Evolutionary conservation across 2,113 vertebrate species (phyloP).

Genomic region (Morone chrysops): DNA sequence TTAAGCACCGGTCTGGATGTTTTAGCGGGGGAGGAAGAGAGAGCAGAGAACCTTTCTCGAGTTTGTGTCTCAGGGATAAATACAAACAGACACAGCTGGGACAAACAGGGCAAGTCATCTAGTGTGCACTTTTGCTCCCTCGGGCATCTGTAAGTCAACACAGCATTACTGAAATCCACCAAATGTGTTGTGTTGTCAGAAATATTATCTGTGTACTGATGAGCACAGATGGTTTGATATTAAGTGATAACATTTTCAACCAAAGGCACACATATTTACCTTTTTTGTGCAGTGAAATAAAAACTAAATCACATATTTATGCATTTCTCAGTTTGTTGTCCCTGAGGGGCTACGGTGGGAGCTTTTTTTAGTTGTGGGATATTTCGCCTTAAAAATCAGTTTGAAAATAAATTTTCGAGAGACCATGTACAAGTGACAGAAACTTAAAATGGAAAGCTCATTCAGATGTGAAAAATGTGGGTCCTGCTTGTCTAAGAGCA

Average conservation of each 20-base stretch:
- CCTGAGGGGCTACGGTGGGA: not conserved
- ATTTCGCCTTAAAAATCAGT: not conserved
- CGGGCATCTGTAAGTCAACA: slow-evolving; percentile 15
- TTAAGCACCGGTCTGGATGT: slow-evolving; percentile 42
- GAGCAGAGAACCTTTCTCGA: not conserved
- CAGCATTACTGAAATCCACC: slow-evolving; percentile 1
- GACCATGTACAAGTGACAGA: not conserved
- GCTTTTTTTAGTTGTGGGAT: not conserved
- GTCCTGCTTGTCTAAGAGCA: not conserved
- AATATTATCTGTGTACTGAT: not conserved
- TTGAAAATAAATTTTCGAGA: slow-evolving; percentile 1
- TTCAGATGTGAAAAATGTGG: slow-evolving; percentile 34
- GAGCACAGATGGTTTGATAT: not conserved
- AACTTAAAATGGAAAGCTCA: slow-evolving; percentile 15
- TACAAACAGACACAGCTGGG: slow-evolving; percentile 57
- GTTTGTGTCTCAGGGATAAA: slow-evolving; percentile 36
- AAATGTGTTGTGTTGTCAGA: slow-evolving; percentile 26
- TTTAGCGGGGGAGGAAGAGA: slow-evolving; percentile 21
- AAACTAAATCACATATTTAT: slow-evolving; percentile 16
- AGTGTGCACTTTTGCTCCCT: slow-evolving; percentile 29
- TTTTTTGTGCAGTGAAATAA: not conserved
- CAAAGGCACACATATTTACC: not conserved
- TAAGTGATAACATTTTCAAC: not conserved
- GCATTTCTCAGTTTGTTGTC: slow-evolving; percentile 11
- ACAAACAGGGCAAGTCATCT: slow-evolving; percentile 33